Conservation (phyloP, 2,797 vertebrate species). For the Morus bassanus region DNA sequence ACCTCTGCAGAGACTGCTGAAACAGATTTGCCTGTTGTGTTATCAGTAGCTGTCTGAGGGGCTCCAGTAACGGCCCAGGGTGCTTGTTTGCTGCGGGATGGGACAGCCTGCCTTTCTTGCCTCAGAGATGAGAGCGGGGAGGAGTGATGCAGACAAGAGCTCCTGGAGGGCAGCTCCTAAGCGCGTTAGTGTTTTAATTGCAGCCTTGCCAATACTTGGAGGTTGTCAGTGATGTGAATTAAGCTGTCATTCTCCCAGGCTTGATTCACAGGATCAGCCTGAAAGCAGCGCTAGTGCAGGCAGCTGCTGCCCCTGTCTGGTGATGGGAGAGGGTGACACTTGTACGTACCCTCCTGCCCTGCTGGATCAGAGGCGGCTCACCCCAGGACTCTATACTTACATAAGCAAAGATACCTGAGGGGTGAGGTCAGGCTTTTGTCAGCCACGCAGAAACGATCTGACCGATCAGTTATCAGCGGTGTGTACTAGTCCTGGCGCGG, state of each 20-base stretch:
- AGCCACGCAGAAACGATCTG: accelerated
- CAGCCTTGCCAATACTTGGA: neutral
- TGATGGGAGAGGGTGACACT: neutral
- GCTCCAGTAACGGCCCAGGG: neutral
- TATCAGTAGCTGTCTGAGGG: neutral
- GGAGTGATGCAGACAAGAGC: neutral
- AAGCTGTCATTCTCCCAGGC: neutral
- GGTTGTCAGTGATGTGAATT: neutral
- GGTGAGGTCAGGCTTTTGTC: neutral
- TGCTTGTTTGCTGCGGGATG: neutral
- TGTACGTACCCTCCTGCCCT: accelerated
- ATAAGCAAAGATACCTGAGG: neutral
- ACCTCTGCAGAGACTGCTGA: neutral
- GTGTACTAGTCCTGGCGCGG: accelerated
- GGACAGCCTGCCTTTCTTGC: neutral
- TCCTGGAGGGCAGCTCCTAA: neutral
- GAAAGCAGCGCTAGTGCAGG: neutral
- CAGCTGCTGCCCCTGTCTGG: conserved; percentile 61
- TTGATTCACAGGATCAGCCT: neutral
- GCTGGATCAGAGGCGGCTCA: neutral
- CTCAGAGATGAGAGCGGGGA: neutral
- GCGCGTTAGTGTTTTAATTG: neutral
- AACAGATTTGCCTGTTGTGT: neutral
- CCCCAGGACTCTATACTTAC: accelerated
- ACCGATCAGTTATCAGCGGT: accelerated